A percentile compares a stretch with the other conserved stretches of the same genome.
Conservation (phyloP, 2,888 invertebrate species). For the Fragum fragum region DNA sequence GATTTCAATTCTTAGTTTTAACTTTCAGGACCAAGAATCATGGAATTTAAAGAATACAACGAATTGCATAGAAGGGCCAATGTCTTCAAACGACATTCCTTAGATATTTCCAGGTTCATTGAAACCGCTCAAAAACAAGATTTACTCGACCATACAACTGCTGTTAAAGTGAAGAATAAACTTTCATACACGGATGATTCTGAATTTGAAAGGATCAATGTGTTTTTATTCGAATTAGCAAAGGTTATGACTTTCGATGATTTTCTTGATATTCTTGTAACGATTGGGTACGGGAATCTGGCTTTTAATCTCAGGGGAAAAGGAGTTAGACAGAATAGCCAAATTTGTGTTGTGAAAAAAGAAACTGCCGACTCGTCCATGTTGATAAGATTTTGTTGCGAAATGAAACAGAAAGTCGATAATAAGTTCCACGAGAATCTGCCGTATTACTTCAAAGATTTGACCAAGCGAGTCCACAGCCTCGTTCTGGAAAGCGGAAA, state of each 20-base stretch:
- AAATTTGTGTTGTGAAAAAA: neutral
- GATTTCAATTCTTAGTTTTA: too few species aligned
- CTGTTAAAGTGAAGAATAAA: neutral
- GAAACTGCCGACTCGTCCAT: neutral
- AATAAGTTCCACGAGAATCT: conserved; percentile 1
- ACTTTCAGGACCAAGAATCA: neutral
- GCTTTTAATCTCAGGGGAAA: neutral
- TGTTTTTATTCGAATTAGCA: conserved; percentile 10
- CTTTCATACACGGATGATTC: neutral
- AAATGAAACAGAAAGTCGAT: conserved; percentile 8
- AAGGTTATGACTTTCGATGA: neutral
- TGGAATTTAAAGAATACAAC: conserved; percentile 14
- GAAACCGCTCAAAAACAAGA: neutral
- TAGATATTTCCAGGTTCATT: neutral
- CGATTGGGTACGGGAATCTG: neutral
- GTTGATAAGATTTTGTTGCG: neutral
- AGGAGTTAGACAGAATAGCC: neutral
- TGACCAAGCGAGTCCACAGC: neutral
- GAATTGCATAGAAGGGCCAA: neutral
- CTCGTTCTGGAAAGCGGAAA: neutral
- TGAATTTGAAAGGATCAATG: neutral
- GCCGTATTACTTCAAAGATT: neutral
- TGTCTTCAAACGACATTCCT: neutral
- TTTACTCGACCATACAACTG: neutral
- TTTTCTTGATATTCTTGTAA: neutral